Conservation (phyloP, 1,140 invertebrate genomes). For the Ceratina calcarata region DNA sequence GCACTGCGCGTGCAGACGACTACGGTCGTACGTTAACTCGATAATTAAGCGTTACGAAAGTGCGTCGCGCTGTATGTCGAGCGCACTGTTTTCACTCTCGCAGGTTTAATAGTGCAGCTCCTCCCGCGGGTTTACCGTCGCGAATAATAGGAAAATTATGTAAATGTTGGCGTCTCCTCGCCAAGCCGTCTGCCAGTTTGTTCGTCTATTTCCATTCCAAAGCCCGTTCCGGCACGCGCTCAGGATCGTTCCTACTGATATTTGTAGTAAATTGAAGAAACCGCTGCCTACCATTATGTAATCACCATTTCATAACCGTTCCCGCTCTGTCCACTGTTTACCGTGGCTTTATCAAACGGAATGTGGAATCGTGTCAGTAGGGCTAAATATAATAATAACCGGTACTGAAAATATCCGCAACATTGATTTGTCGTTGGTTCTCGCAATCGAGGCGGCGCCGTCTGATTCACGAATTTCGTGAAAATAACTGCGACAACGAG, state of each 20-base stretch:
- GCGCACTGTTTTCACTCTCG: slow-evolving; percentile 21
- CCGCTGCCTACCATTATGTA: neutral
- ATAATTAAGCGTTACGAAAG: neutral
- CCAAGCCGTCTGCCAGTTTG: slow-evolving; percentile 20
- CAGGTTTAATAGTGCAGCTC: slow-evolving; percentile 14
- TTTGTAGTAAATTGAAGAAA: neutral
- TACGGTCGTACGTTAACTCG: no score
- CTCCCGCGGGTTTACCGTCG: slow-evolving; percentile 8
- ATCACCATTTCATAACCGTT: neutral
- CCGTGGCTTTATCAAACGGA: no score
- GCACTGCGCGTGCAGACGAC: no score
- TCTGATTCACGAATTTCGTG: neutral
- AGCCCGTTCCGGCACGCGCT: neutral
- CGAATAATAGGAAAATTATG: slow-evolving; percentile 34
- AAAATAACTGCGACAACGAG: no score
- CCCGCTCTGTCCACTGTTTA: no score
- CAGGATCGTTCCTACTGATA: neutral
- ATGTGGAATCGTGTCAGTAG: neutral
- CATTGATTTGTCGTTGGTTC: neutral
- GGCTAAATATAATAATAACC: no score
- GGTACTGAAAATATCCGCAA: neutral
- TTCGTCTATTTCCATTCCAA: slow-evolving; percentile 9
- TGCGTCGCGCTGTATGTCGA: neutral
- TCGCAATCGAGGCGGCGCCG: neutral
- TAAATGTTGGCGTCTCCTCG: slow-evolving; percentile 5